A percentile compares a stretch with the other conserved stretches of the same genome.
phyloP scores from a whole-genome alignment of 2,113 vertebrate genomes.

The Ammodytes marinus region DNA sequence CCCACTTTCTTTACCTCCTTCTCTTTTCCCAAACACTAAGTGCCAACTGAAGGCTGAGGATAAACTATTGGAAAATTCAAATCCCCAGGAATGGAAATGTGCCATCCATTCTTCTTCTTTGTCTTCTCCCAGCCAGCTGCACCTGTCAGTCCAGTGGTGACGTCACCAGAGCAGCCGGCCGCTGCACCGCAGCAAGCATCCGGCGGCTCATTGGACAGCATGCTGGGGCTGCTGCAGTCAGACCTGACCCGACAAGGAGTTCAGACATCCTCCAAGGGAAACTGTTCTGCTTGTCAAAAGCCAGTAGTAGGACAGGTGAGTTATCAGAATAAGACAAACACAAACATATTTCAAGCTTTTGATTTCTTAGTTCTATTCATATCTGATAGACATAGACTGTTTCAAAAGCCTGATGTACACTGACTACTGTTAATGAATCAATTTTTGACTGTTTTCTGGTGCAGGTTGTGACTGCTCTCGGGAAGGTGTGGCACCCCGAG shows the following conservation, averaged over 20 bases:
- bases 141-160: conserved; percentile 71
- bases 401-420: background rate
- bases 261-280: conserved; percentile 91
- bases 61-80: conserved; percentile 3
- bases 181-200: conserved; percentile 64
- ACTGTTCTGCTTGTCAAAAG: conserved; percentile 92
- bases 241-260: conserved; percentile 92
- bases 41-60: background rate
- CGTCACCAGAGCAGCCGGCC: conserved; percentile 66
- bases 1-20: background rate
- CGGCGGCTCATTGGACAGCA: conserved; percentile 90
- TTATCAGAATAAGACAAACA: background rate
- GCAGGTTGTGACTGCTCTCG: conserved; percentile 92
- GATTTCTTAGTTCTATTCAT: background rate
- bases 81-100: conserved; percentile 11
- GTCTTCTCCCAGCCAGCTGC: conserved; percentile 64
- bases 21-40: background rate
- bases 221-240: conserved; percentile 93
- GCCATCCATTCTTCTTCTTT: background rate
- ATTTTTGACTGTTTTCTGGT: background rate
- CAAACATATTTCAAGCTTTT: background rate
- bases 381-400: background rate
- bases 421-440: background rate
- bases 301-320: conserved; percentile 92
- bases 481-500: conserved; percentile 93